Base-by-base conservation (phyloP, 35 echinoderm and acorn worm species). In the Amphiura filiformis region DNA sequence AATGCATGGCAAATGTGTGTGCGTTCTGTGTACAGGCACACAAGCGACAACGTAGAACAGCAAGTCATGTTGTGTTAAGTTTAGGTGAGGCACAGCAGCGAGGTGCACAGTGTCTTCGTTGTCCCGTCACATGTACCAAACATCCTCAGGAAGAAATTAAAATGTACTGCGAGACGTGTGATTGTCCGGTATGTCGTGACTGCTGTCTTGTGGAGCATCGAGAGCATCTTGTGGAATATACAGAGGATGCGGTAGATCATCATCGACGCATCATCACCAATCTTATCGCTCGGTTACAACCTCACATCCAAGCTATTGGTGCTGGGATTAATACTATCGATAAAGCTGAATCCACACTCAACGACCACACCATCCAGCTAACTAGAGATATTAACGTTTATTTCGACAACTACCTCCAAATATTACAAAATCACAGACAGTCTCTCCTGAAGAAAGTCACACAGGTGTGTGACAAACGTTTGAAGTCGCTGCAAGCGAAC, bases 81-180 rank as follows among this genome's bases (percentile, higher is more conserved):
- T 82, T 98, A 35, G 36, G 92, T 4, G 96, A 98, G 70, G 96
- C 93, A 1, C 76, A 87, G 15, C 82, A 89, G 33, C 82, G 92
- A 47, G 89, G 90, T 65, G 76, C 87, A 7, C 34, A 84, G 4
- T 37, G 84, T 15, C 34, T 94, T 9, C 87, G 83, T 26, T 86
- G 92, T 37, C 96, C 93, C n/a, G 89, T 98, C n/a, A 39, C 80
- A 1, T 98, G 96, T 64, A 82, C 87, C 7, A 89, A 90, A 38
- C 96, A 94, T 65, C 33, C 49, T 17, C 89, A 94, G 75, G 96
- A 98, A 82, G 96, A 98, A 77, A 65, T 94, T 0, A 91, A 90
- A 77, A 84, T 98, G 78, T 98, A 92, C 65, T 98, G 96, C 52
- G 96, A 98, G 87, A 98, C 96, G 20, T 98, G 96, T 39, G 96